phyloP scores from a whole-genome alignment of 2,113 vertebrate species.

The Noctilio leporinus region DNA sequence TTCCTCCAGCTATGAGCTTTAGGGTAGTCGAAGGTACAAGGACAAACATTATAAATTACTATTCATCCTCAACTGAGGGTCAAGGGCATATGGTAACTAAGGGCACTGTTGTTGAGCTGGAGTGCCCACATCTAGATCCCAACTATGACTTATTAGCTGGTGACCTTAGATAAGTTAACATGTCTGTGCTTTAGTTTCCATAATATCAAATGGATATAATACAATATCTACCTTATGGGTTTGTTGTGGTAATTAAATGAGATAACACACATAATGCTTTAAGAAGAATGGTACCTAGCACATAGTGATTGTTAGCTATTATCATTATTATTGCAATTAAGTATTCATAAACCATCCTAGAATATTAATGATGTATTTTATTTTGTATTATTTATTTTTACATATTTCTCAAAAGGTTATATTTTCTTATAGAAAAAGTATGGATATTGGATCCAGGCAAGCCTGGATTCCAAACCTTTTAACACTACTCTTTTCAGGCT shows the following conservation, averaged over 20 bases:
- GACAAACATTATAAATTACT: neutral
- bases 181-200: neutral
- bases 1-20: neutral
- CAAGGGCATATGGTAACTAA: neutral
- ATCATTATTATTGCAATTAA: neutral
- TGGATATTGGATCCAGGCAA: neutral
- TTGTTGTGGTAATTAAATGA: neutral
- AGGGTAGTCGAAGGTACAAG: neutral
- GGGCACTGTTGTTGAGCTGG: neutral
- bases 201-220: neutral
- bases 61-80: neutral
- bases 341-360: neutral
- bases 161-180: neutral
- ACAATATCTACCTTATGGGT: neutral
- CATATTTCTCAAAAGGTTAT: neutral
- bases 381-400: neutral
- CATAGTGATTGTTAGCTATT: neutral
- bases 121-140: neutral
- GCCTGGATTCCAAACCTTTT: neutral
- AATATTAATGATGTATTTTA: neutral
- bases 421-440: neutral
- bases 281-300: neutral
- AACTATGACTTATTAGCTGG: neutral
- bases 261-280: neutral
- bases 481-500: neutral